A percentile compares a stretch with the other conserved stretches of the same genome.
These are phyloP conservation scores for Lophura nycthemera DNA, from an alignment of 2,113 vertebrate genomes.

Conservation along the genomic window DNA sequence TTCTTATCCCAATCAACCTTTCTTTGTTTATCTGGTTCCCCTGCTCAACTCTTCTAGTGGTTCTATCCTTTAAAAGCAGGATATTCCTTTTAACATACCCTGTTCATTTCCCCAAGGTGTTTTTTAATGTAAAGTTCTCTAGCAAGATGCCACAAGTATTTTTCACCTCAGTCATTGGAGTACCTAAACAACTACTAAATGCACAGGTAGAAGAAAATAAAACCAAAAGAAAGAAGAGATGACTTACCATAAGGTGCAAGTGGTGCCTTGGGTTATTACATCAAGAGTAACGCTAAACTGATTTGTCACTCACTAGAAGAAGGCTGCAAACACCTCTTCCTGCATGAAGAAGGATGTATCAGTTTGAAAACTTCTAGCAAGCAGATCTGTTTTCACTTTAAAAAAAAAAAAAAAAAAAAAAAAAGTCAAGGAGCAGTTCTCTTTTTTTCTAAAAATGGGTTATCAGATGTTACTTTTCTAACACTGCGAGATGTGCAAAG, in stretches of 20 bases:
- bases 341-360: slow-evolving; percentile 42
- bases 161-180: background rate
- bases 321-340: slow-evolving; percentile 54
- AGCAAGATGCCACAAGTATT: background rate
- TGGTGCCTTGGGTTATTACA: background rate
- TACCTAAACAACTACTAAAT: background rate
- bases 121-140: background rate
- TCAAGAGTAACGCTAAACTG: background rate
- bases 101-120: background rate
- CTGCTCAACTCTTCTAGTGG: background rate
- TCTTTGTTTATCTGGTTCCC: background rate
- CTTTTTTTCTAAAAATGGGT: slow-evolving; percentile 66
- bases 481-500: background rate
- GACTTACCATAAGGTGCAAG: slow-evolving; percentile 32
- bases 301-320: background rate
- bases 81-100: background rate
- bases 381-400: background rate
- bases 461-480: slow-evolving; percentile 48
- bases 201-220: background rate
- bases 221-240: background rate
- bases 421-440: slow-evolving; percentile 20
- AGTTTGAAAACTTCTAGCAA: slow-evolving; percentile 27
- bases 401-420: background rate
- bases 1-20: background rate
- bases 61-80: background rate